phyloP scores from a whole-genome alignment of 2,113 vertebrate species.

The Noctilio leporinus region DNA sequence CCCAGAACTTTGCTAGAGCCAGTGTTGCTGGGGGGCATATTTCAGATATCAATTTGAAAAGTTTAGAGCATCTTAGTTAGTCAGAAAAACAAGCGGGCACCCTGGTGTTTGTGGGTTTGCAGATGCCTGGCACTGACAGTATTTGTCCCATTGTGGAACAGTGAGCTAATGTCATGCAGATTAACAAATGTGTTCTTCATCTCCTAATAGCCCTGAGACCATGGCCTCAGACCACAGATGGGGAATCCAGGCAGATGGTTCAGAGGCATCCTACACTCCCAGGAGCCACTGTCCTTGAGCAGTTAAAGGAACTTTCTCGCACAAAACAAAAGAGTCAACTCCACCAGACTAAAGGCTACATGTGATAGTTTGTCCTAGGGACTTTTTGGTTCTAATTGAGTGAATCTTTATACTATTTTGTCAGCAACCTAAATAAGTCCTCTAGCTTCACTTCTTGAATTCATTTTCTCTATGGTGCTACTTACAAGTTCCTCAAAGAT shows the following conservation, averaged over 20 bases:
- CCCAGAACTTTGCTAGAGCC: not conserved
- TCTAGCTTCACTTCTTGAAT: not conserved
- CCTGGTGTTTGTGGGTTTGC: not conserved
- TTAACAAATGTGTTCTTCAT: slow-evolving; percentile 30
- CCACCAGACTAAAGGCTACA: not conserved
- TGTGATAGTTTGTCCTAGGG: not conserved
- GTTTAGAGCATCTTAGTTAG: not conserved
- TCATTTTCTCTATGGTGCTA: not conserved
- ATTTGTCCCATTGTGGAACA: not conserved
- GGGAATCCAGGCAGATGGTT: not conserved
- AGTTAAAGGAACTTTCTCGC: not conserved
- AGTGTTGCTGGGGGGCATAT: not conserved
- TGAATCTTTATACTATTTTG: not conserved
- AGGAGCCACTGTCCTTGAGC: not conserved
- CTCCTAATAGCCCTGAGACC: not conserved
- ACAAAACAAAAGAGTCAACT: not conserved
- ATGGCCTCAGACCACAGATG: not conserved
- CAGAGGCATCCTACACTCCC: not conserved
- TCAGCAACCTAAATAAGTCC: not conserved
- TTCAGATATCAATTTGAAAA: slow-evolving; percentile 15
- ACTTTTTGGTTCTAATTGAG: not conserved
- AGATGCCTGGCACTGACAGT: not conserved
- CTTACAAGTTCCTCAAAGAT: not conserved
- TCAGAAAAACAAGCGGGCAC: not conserved
- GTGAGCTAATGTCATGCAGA: not conserved